Conservation (phyloP, 2,888 invertebrate species). For the Nomada fucata region DNA sequence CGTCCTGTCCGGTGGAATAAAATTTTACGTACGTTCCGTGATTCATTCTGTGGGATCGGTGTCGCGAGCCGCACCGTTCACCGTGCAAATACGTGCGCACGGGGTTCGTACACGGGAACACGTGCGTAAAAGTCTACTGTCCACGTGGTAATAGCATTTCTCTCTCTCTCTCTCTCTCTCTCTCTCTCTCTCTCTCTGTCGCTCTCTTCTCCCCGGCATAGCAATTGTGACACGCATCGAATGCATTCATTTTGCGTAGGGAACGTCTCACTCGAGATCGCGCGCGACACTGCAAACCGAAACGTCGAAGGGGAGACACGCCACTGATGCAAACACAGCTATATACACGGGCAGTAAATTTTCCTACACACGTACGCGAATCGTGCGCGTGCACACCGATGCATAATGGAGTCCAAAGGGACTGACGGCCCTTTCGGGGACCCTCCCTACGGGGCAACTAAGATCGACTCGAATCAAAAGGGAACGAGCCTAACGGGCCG, state of each 20-base stretch:
- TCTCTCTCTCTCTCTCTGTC: neutral
- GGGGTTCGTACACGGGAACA: constrained; percentile 19
- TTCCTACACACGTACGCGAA: neutral
- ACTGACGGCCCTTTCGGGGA: constrained; percentile 68
- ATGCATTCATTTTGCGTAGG: constrained; percentile 79
- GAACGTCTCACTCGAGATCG: constrained; percentile 76
- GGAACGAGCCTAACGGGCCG: constrained; percentile 72
- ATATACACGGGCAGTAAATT: too few species aligned
- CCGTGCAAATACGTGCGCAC: constrained; percentile 10
- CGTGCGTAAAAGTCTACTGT: constrained; percentile 48
- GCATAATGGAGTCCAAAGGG: constrained; percentile 71
- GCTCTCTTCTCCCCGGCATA: constrained; percentile 17
- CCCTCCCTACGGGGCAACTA: constrained; percentile 67
- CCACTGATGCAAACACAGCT: neutral
- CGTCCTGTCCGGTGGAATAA: constrained; percentile 17
- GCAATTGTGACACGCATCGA: constrained; percentile 77
- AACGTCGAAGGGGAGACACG: constrained; percentile 15
- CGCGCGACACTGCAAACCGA: constrained; percentile 38
- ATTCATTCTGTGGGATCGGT: constrained; percentile 48
- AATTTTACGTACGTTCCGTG: constrained; percentile 53
- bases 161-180: neutral
- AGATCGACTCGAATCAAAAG: constrained; percentile 72
- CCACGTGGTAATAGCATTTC: constrained; percentile 48
- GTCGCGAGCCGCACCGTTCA: constrained; percentile 32
- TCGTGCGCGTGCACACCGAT: neutral